Evolutionary conservation across 53 echinoderm and acorn worm species (phyloP), one percentile per base, ranked within the genome.

Genomic region (Zoroaster sp.): DNA sequence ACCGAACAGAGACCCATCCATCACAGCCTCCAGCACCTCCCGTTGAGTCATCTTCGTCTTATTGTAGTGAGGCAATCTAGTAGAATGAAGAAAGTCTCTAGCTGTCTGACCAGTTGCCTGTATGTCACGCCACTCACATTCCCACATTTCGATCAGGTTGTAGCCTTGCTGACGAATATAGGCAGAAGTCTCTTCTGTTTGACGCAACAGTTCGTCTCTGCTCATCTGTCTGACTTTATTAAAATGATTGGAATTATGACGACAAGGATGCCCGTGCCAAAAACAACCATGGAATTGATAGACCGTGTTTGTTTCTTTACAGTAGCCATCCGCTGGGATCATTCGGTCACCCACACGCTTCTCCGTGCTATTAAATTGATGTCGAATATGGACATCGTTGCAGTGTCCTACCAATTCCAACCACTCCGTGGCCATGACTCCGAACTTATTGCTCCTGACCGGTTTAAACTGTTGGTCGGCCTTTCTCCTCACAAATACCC

Each of bases 221-320:
- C 67, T 5, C 7, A 36, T 18, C 14, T 75, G 63, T 55, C 35
- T 75, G 0, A 46, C 47, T 4, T 4, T 66, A 39, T 88, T 88
- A 23, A 7, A 66, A 1, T 13, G 23, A 11, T 20, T 28, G 1
- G 42, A 31, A 33, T 76, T 88, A 8, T 79, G n/a, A 4, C 4
- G 17, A 36, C 87, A 91, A 4, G 38, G 20, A 35, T 89, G 90
- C 78, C n/a, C n/a, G n/a, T n/a, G n/a, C n/a, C n/a, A n/a, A n/a
- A n/a, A n/a, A n/a, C n/a, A n/a, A n/a, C n/a, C 78, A 23, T 78
- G 44, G 23, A 82, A 38, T 43, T 82, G 66, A 42, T 41, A 82
- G 4, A 44, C 23, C 18, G 77, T 78, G 31, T 91, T 91, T 42
- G 67, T 83, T 14, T 63, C 77, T 2, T 34, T 33, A 63, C 45